phyloP scores from a whole-genome alignment of 2,888 invertebrate genomes.

The Romanomermis culicivorax region DNA sequence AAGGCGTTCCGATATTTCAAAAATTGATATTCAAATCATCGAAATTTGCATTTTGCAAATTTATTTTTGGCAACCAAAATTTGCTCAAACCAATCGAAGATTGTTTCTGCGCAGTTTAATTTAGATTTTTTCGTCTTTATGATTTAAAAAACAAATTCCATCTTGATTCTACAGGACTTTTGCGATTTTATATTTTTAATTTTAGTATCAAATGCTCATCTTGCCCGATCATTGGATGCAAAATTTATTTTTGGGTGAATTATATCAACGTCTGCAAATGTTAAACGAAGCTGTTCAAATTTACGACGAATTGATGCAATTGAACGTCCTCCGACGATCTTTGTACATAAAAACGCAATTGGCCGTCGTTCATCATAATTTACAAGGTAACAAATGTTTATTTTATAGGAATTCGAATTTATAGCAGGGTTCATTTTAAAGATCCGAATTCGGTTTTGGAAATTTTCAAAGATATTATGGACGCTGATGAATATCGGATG shows the following conservation, averaged over 20 bases:
- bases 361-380: slow-evolving; percentile 74
- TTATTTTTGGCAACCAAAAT: no score
- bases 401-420: no score
- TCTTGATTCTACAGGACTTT: no score
- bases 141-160: background rate
- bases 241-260: slow-evolving; percentile 68
- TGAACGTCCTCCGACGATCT: slow-evolving; percentile 57
- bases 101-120: no score
- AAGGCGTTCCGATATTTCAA: no score
- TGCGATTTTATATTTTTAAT: slow-evolving; percentile 12
- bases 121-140: background rate
- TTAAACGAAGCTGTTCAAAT: slow-evolving; percentile 69
- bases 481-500: slow-evolving; percentile 69
- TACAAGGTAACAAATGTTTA: slow-evolving; percentile 43
- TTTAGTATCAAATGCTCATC: slow-evolving; percentile 32
- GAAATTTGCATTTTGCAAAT: no score
- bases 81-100: no score
- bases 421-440: slow-evolving; percentile 2
- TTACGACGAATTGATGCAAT: slow-evolving; percentile 49
- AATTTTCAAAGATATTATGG: slow-evolving; percentile 53
- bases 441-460: slow-evolving; percentile 20
- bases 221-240: slow-evolving; percentile 79
- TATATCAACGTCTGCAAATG: slow-evolving; percentile 65
- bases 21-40: no score
- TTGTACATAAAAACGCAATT: slow-evolving; percentile 73